phyloP scores from a whole-genome alignment of 2,888 invertebrate genomes.

The Cataglyphis cursor region DNA sequence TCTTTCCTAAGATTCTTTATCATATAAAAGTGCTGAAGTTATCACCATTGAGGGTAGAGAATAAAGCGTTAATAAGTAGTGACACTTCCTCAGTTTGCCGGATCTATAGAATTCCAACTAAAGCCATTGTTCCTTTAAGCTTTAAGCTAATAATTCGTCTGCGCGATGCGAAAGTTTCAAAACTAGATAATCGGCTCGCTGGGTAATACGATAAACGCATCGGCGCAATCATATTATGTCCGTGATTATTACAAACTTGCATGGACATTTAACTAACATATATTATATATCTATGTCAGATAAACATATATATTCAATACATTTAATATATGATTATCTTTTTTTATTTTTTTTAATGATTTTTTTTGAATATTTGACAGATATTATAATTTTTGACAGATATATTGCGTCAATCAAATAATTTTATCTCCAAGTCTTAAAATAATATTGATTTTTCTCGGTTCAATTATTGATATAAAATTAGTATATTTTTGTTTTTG shows the following conservation, averaged over 20 bases:
- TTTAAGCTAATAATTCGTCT: constrained; percentile 67
- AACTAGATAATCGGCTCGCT: constrained; percentile 64
- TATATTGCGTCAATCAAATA: not conserved
- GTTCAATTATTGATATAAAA: not conserved
- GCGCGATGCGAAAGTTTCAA: constrained; percentile 59
- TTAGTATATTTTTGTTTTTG: not conserved
- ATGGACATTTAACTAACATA: not conserved
- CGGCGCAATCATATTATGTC: constrained; percentile 58
- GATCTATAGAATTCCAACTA: constrained; percentile 60
- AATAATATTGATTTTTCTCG: not conserved
- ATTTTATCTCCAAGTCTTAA: not conserved
- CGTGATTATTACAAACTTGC: constrained; percentile 29
- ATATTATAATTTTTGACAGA: not conserved
- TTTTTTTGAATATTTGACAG: too few species aligned
- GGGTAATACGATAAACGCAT: constrained; percentile 61
- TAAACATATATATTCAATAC: not conserved
- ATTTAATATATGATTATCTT: too few species aligned
- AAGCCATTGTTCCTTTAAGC: constrained; percentile 65
- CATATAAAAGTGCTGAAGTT: constrained; percentile 39
- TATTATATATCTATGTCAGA: not conserved
- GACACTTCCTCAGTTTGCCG: constrained; percentile 51
- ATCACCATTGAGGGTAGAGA: constrained; percentile 54
- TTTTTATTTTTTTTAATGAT: too few species aligned
- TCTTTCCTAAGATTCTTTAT: not conserved
- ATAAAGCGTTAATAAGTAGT: constrained; percentile 66